Percentiles rank a stretch among this genome's conserved stretches.
phyloP scores from a whole-genome alignment of 2,797 vertebrate species.

The Clarias laeviceps region DNA sequence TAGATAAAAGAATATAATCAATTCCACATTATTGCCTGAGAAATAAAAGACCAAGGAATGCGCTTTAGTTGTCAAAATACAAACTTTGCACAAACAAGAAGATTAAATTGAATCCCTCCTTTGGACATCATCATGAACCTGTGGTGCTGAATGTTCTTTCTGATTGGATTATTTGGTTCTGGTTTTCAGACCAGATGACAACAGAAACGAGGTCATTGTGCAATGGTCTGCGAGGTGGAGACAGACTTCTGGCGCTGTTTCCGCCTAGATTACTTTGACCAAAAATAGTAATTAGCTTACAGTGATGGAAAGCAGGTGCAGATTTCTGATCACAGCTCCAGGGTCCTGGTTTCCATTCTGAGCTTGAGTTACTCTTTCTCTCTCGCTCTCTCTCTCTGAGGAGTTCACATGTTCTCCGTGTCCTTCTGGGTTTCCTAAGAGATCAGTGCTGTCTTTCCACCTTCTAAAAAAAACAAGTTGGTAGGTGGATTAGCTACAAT shows the following conservation, averaged over 20 bases:
- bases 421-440: no score
- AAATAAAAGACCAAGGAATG: neutral
- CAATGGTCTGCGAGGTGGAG: neutral
- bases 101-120: neutral
- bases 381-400: neutral
- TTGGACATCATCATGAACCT: neutral
- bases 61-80: neutral
- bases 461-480: neutral
- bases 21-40: neutral
- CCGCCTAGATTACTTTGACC: neutral
- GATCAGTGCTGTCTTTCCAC: neutral
- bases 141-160: neutral
- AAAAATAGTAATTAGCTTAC: neutral
- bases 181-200: constrained; percentile 3
- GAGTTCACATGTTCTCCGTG: neutral
- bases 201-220: neutral
- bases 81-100: neutral
- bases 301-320: neutral
- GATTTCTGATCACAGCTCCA: neutral
- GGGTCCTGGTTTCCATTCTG: neutral
- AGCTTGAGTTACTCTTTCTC: neutral
- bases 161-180: neutral
- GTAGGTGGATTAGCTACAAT: neutral
- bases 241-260: constrained; percentile 1
- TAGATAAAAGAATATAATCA: neutral